Evolutionary conservation across 2,113 vertebrate species (phyloP).

Genomic region (Polypterus senegalus): DNA sequence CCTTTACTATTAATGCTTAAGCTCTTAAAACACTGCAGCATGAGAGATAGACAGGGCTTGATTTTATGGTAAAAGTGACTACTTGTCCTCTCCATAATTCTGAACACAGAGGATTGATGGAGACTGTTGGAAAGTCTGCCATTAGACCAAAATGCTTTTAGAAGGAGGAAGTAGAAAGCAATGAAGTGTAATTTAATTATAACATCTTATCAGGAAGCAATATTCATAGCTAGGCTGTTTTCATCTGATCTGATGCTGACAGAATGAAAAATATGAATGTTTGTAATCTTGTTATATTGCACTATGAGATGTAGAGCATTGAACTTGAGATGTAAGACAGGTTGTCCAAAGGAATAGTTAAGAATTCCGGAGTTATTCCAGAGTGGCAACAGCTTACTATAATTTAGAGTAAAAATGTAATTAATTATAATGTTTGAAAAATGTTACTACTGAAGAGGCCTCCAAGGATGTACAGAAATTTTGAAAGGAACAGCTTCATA

Average conservation of each 20-base stretch:
- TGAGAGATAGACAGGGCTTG: background rate
- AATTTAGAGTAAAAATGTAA: too few relatives aligned
- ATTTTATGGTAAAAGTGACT: background rate
- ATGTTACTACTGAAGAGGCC: too few relatives aligned
- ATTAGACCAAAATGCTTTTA: slow-evolving; percentile 1
- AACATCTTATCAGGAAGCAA: slow-evolving; percentile 4
- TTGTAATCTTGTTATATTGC: slow-evolving; percentile 1
- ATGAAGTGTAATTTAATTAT: slow-evolving; percentile 6
- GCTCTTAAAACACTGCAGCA: too few relatives aligned
- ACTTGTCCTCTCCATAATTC: background rate
- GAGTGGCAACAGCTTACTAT: too few relatives aligned
- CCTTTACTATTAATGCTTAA: too few relatives aligned
- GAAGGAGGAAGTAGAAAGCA: background rate
- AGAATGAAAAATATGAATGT: slow-evolving; percentile 1
- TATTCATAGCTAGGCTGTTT: slow-evolving; percentile 4
- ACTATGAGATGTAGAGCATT: background rate
- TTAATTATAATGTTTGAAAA: too few relatives aligned
- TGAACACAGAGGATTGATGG: background rate
- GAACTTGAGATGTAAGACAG: background rate
- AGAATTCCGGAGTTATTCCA: background rate
- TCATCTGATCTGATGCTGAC: slow-evolving; percentile 4
- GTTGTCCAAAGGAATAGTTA: background rate
- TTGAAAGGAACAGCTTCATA: too few relatives aligned
- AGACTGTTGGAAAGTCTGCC: background rate
- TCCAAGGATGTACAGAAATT: too few relatives aligned